Evolutionary conservation across 1,140 invertebrate species (phyloP), one percentile per base, ranked within the genome.

Genomic region (Drosophila albomicans): DNA sequence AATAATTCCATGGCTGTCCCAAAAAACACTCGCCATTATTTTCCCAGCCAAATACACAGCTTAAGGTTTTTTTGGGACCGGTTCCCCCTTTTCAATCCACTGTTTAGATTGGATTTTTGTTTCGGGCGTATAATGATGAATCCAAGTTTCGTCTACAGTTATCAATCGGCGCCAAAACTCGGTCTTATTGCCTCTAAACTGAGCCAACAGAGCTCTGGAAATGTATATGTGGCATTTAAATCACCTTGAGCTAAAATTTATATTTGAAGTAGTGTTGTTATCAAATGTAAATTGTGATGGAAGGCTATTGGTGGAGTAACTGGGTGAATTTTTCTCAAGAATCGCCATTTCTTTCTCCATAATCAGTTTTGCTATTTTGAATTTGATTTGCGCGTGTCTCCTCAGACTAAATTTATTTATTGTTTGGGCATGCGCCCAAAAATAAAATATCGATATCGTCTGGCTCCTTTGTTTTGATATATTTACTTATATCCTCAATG

Each of bases 281-380:
- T 56, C 52, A 56, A 56, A 56, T 56, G 52, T 35, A 38, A 56
- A 56, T 32, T 56, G 52, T 56, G 52, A 56, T 56, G 52, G 35
- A 35, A 38, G 52, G 52, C 52, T 56, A 35, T 56, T 56, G 52
- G 49, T 52, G 11, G 49, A 30, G 49, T 28, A 52, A 52, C 49
- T 45, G 3, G 43, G n/a, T 45, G 43, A 45, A 45, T 45, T 45
- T 15, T 45, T n/a, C n/a, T 45, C 43, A 45, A 45, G 43, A 45
- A 11, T 52, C 52, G 52, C 52, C 28, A 56, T 15, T 35, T 56
- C 52, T 56, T 56, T 13, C 52, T 56, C 30, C 20, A 25, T 25
- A 25, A 25, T 25, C 20, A 25, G 20, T 25, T 25, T 25, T 25
- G 3, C 20, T 25, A 25, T 25, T 25, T 25, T 25, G 20, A 25